These are phyloP conservation scores for Galerucella nymphaeae DNA, from an alignment of 2,888 invertebrate species.

Conservation along the genomic window DNA sequence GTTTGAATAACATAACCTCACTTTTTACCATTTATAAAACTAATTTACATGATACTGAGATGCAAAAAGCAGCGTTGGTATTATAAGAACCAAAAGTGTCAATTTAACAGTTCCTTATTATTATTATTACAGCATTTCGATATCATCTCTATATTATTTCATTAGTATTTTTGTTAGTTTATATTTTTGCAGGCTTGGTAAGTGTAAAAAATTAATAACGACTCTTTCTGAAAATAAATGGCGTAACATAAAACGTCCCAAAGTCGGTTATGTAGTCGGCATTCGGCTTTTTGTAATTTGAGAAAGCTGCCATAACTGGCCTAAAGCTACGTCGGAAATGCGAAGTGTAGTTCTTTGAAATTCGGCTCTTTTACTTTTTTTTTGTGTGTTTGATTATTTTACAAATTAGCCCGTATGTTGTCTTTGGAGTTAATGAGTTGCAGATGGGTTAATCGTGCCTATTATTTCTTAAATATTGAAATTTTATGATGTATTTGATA, in stretches of 20 bases:
- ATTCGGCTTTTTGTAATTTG: conserved; percentile 24
- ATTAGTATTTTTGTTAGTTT: no score
- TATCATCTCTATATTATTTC: no score
- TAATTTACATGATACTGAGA: no score
- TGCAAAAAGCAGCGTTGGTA: no score
- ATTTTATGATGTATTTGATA: no score
- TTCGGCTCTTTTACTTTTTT: conserved; percentile 24
- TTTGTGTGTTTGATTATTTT: conserved; percentile 32
- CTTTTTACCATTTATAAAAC: no score
- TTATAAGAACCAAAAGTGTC: no score
- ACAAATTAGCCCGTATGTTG: conserved; percentile 32
- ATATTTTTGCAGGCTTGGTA: no score
- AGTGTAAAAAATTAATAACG: conserved; percentile 11
- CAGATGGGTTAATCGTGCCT: conserved; percentile 16
- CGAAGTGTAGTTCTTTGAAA: conserved; percentile 33
- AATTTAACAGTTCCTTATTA: no score
- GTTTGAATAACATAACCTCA: no score
- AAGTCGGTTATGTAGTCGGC: conserved; percentile 27
- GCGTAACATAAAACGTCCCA: conserved; percentile 15
- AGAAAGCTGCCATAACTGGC: conserved; percentile 25
- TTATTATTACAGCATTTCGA: no score
- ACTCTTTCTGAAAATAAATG: conserved; percentile 15
- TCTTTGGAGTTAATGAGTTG: conserved; percentile 18
- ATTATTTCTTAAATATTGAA: background rate
- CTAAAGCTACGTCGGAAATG: conserved; percentile 26